Conservation (phyloP, 2,888 invertebrate species). For the Cosmorhoe ocellata region DNA sequence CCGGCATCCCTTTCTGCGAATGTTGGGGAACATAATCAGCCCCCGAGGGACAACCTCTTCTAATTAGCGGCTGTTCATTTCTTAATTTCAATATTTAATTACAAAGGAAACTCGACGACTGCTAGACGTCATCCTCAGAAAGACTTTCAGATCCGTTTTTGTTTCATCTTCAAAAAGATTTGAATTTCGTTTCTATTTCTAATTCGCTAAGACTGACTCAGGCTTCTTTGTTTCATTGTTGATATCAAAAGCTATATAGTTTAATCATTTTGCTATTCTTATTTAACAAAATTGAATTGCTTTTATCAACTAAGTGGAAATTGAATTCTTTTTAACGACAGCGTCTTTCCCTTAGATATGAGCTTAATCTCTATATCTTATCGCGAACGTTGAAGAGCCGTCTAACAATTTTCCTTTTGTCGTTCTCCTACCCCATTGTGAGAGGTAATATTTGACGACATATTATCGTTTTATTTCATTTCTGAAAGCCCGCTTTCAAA, state of each 20-base stretch:
- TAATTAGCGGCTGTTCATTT: conserved; percentile 84
- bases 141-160: conserved; percentile 69
- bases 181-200: conserved; percentile 69
- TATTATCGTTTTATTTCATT: conserved; percentile 76
- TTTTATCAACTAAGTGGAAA: conserved; percentile 32
- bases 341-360: conserved; percentile 27
- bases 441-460: conserved; percentile 63
- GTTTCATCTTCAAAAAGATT: conserved; percentile 78
- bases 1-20: conserved; percentile 72
- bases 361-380: conserved; percentile 62
- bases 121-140: conserved; percentile 81
- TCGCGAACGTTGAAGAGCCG: conserved; percentile 56
- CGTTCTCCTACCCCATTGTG: conserved; percentile 59
- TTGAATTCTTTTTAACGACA: conserved; percentile 18
- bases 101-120: conserved; percentile 82
- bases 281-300: conserved; percentile 22
- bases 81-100: conserved; percentile 84
- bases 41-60: conserved; percentile 81
- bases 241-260: conserved; percentile 59
- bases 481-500: conserved; percentile 61
- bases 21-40: conserved; percentile 76
- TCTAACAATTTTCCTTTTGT: conserved; percentile 69
- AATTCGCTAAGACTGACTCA: conserved; percentile 52
- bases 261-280: conserved; percentile 37
- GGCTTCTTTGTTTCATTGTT: conserved; percentile 71